Evolutionary conservation across 2,797 vertebrate genomes (phyloP), one percentile per base, ranked within the genome.

Genomic region (Acanthurus lineatus): DNA sequence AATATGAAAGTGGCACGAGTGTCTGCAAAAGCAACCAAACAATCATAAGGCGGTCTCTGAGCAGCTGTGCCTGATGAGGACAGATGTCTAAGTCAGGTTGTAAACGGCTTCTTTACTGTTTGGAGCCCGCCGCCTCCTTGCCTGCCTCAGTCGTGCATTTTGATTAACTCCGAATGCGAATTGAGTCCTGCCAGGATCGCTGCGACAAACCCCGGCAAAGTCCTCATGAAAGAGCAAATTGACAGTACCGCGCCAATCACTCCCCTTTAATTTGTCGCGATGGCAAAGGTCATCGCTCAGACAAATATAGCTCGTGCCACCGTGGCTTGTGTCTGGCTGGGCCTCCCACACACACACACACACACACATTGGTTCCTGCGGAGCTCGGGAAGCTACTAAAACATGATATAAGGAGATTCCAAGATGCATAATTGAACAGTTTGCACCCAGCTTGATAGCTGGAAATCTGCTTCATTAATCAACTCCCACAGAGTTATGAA

Each of bases 361-460:
- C 32, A 35, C 32, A 7, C 80, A 51, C 6, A 19, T 0, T 15
- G 64, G 64, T 49, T 35, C 86, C 81, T 86, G 65, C 73, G 4
- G 80, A 82, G 82, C 67, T 68, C 40, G 76, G 17, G 68, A 77
- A 65, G 89, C 86, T 69, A 82, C 90, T 90, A 86, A 92, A 92
- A 93, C 90, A 88, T 87, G 88, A 92, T 92, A 89, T 89, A 87
- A 91, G 89, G 86, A 90, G 86, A 91, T 90, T 93, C 87, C 83
- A 85, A 90, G 89, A 92, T 94, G 88, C 90, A 93, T 93, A 92
- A 94, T 90, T 93, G 92, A 93, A 91, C 92, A 94, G 88, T 94
- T 94, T 94, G 90, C 87, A 81, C 91, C 84, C 89, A 87, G 93
- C 92, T 92, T 93, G 92, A 93, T 92, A 80, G 88, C 91, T 86